phyloP scores from a whole-genome alignment of 2,888 invertebrate species.

The Scaptomyza parva region DNA sequence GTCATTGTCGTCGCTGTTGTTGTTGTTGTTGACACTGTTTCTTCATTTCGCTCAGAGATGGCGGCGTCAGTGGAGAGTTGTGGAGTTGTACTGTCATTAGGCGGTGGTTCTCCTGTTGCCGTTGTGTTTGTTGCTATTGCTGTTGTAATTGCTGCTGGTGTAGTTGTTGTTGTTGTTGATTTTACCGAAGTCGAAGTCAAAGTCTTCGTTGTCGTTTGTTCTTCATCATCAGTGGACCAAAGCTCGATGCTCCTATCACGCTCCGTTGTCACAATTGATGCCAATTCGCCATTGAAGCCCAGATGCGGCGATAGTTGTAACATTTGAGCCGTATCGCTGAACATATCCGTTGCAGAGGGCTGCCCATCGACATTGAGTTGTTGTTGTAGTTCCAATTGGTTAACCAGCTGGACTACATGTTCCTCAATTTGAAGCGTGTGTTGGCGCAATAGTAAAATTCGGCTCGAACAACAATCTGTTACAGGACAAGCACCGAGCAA shows the following conservation, averaged over 20 bases:
- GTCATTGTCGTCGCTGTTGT: slow-evolving; percentile 4
- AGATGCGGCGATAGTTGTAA: slow-evolving; percentile 24
- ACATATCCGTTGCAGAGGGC: slow-evolving; percentile 20
- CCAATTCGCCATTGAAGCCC: slow-evolving; percentile 29
- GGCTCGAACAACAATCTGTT: slow-evolving; percentile 84
- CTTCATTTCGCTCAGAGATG: slow-evolving; percentile 21
- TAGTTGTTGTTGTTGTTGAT: slow-evolving; percentile 1
- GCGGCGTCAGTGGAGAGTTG: slow-evolving; percentile 26
- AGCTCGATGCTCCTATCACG: slow-evolving; percentile 30
- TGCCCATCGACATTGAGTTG: slow-evolving; percentile 29
- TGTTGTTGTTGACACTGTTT: slow-evolving; percentile 8
- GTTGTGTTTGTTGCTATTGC: slow-evolving; percentile 19
- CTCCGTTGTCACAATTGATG: slow-evolving; percentile 51
- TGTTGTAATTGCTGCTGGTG: slow-evolving; percentile 1
- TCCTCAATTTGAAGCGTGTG: slow-evolving; percentile 79
- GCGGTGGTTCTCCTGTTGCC: slow-evolving; percentile 59
- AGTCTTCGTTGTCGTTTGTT: slow-evolving; percentile 14
- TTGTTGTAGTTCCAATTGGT: slow-evolving; percentile 65
- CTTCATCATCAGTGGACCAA: slow-evolving; percentile 33
- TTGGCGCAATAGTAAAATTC: slow-evolving; percentile 82
- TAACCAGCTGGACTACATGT: slow-evolving; percentile 66
- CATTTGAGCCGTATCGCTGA: slow-evolving; percentile 31
- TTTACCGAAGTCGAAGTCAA: slow-evolving; percentile 5
- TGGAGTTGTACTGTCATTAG: slow-evolving; percentile 35
- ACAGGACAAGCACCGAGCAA: not conserved